Percentiles rank a stretch among this genome's conserved stretches.
These are phyloP conservation scores for Nesoenas mayeri DNA, from an alignment of 2,113 vertebrate genomes.

Conservation along the genomic window DNA sequence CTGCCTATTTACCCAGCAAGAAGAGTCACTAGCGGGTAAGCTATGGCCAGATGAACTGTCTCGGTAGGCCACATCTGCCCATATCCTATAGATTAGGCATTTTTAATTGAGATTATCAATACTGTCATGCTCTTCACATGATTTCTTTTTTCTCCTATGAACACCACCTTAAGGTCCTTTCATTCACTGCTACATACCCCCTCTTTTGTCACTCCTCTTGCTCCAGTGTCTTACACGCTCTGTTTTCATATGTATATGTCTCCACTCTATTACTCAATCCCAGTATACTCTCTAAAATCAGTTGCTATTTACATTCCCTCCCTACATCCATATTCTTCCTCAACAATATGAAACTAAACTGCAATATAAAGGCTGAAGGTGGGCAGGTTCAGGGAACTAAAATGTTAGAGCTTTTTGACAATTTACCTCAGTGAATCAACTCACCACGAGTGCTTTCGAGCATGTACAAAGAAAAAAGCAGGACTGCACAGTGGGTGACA, in stretches of 20 bases:
- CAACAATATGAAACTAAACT: neutral
- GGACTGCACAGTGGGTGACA: neutral
- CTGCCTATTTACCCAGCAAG: neutral
- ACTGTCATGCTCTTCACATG: neutral
- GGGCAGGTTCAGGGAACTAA: neutral
- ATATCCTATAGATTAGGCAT: rapidly evolving
- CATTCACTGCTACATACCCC: neutral
- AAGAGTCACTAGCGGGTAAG: neutral
- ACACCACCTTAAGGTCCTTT: neutral
- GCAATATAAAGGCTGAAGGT: neutral
- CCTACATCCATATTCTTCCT: neutral
- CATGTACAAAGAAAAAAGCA: neutral
- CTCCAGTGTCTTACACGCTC: neutral
- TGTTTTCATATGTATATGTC: neutral
- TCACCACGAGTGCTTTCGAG: neutral
- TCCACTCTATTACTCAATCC: neutral
- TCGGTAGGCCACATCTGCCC: neutral
- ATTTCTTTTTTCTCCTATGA: neutral
- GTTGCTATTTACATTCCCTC: neutral
- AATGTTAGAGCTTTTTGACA: neutral
- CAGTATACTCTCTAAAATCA: neutral
- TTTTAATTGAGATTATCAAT: neutral
- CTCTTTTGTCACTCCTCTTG: neutral
- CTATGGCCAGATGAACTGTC: neutral
- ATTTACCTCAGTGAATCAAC: neutral